Evolutionary conservation across 2,113 vertebrate species (phyloP).

Genomic region (Muntiacus reevesi): DNA sequence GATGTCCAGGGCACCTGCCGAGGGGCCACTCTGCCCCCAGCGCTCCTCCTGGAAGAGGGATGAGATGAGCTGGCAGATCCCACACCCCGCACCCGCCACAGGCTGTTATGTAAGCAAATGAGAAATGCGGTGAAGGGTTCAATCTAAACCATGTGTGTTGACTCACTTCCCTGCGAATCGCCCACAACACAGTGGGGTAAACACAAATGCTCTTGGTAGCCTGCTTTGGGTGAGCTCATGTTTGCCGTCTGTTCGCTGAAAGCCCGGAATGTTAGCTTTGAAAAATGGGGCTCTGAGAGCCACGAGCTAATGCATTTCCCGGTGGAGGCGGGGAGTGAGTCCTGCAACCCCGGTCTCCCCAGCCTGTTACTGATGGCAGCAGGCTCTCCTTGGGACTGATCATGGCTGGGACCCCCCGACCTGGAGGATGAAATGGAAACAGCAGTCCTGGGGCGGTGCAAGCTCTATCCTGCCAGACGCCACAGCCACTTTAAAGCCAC

Average conservation of each 20-base stretch:
- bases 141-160: slow-evolving; percentile 56
- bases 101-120: slow-evolving; percentile 43
- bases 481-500: slow-evolving; percentile 58
- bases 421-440: slow-evolving; percentile 66
- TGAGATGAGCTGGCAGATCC: accelerated
- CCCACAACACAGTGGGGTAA: slow-evolving; percentile 37
- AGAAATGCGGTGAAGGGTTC: slow-evolving; percentile 21
- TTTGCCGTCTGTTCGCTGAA: slow-evolving; percentile 35
- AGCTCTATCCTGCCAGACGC: slow-evolving; percentile 57
- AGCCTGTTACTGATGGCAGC: slow-evolving; percentile 60
- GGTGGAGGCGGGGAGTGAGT: neutral
- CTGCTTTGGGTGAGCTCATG: slow-evolving; percentile 66
- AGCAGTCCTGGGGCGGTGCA: slow-evolving; percentile 43
- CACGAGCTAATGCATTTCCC: slow-evolving; percentile 66
- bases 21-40: accelerated
- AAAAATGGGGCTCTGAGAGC: slow-evolving; percentile 63
- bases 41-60: neutral
- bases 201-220: slow-evolving; percentile 59
- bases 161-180: slow-evolving; percentile 39
- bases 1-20: accelerated
- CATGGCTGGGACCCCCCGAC: neutral
- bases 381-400: slow-evolving; percentile 30
- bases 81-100: neutral
- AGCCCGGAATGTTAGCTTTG: slow-evolving; percentile 56
- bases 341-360: slow-evolving; percentile 52